A percentile compares a stretch with the other conserved stretches of the same genome.
Conservation (phyloP, 2,888 invertebrate species). For the Fabriciana adippe region DNA sequence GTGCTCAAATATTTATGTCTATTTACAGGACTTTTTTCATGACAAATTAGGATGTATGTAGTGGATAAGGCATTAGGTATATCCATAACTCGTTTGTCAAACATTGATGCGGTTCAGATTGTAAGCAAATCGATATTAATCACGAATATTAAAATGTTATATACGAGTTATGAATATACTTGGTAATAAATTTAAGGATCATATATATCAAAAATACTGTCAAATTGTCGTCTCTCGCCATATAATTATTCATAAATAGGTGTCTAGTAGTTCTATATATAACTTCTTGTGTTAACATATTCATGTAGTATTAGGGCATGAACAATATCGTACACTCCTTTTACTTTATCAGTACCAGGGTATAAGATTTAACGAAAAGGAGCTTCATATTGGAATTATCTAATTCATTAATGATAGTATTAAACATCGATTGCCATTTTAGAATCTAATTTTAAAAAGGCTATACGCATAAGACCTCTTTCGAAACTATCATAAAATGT, state of each 20-base stretch:
- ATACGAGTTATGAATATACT: slow-evolving; percentile 1
- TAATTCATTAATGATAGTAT: slow-evolving; percentile 22
- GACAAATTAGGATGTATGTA: slow-evolving; percentile 47
- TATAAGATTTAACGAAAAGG: slow-evolving; percentile 26
- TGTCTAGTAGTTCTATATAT: slow-evolving; percentile 33
- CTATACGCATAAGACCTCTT: slow-evolving; percentile 5
- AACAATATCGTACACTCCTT: slow-evolving; percentile 13
- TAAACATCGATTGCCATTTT: slow-evolving; percentile 34
- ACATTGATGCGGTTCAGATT: slow-evolving; percentile 4
- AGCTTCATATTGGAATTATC: slow-evolving; percentile 29
- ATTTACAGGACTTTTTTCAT: slow-evolving; percentile 49
- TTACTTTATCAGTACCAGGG: slow-evolving; percentile 32
- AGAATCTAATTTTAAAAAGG: slow-evolving; percentile 42
- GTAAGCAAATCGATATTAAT: not conserved
- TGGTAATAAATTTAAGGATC: slow-evolving; percentile 6
- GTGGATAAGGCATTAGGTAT: slow-evolving; percentile 43
- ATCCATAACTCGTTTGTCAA: slow-evolving; percentile 22
- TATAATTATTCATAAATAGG: slow-evolving; percentile 35
- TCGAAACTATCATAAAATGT: slow-evolving; percentile 5
- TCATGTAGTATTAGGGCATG: slow-evolving; percentile 28
- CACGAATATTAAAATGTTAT: not conserved
- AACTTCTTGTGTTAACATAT: slow-evolving; percentile 29
- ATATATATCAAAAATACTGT: slow-evolving; percentile 18
- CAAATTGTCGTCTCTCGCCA: slow-evolving; percentile 38
- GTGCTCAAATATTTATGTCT: slow-evolving; percentile 54